A percentile compares a stretch with the other conserved stretches of the same genome.
Evolutionary conservation across 2,797 vertebrate genomes (phyloP).

Genomic region (Geotrypetes seraphini): DNA sequence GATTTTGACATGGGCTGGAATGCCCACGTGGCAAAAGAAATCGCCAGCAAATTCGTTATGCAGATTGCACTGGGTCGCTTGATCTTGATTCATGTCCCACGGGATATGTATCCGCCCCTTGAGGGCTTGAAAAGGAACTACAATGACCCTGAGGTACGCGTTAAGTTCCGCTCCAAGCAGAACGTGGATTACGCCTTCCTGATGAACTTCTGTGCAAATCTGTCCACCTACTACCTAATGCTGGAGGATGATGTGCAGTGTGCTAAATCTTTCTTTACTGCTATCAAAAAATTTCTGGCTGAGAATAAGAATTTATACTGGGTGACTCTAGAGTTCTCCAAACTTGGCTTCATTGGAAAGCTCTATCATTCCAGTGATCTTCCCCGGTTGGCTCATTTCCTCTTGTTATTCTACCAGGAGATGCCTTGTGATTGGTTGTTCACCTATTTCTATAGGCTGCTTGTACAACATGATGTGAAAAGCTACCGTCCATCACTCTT

Average conservation of each 20-base stretch:
- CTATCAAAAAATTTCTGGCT: slow-evolving; percentile 46
- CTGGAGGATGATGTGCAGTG: slow-evolving; percentile 68
- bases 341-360: slow-evolving; percentile 74
- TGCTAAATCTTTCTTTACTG: slow-evolving; percentile 53
- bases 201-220: slow-evolving; percentile 55
- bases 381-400: slow-evolving; percentile 58
- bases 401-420: slow-evolving; percentile 79
- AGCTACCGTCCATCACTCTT: slow-evolving; percentile 69
- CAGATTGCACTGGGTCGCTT: slow-evolving; percentile 54
- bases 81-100: slow-evolving; percentile 53
- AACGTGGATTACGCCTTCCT: slow-evolving; percentile 74
- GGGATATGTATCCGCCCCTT: slow-evolving; percentile 45
- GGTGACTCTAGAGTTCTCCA: slow-evolving; percentile 77
- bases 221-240: slow-evolving; percentile 74
- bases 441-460: slow-evolving; percentile 56
- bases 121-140: slow-evolving; percentile 60
- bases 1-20: slow-evolving; percentile 56
- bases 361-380: slow-evolving; percentile 68
- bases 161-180: slow-evolving; percentile 73
- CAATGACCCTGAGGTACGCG: slow-evolving; percentile 51
- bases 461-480: slow-evolving; percentile 60
- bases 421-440: slow-evolving; percentile 77
- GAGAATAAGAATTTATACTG: slow-evolving; percentile 46
- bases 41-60: slow-evolving; percentile 38
- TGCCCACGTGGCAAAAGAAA: background rate